Evolutionary conservation across 2,888 invertebrate species (phyloP), one percentile per base, ranked within the genome.

Genomic region (Agrochola circellaris): DNA sequence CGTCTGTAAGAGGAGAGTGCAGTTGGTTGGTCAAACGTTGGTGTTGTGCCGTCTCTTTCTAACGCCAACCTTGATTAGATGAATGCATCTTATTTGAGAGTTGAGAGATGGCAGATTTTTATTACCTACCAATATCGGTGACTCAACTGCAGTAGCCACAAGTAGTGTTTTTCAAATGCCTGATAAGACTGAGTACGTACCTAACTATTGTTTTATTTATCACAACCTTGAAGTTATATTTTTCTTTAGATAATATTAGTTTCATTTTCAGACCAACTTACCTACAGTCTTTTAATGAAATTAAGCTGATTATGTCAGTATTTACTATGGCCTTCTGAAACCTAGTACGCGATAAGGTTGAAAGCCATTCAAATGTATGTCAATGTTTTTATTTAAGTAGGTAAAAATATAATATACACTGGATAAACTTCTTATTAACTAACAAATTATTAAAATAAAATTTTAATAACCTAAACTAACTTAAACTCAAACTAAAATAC

Each of bases 31-130:
- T 58, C 67, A 70, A 80, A 75, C 45, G 17, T 76, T 78, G 65
- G 77, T 48, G 15, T 9, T 51, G 11, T 38, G 7, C n/a, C 2
- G 6, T 87, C 82, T 75, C 74, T 73, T 67, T 88, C 76, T 88
- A 69, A 73, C 71, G 61, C 71, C 62, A 72, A 88, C 64, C 51
- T 67, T 76, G 64, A 65, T 56, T 45, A 62, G 54, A 56, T 66
- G 79, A 62, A 61, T 65, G 64, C 71, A 61, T 62, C 17, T 66
- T 30, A 51, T 54, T 62, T 75, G 42, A 70, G 9, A 65, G 42
- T 62, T 75, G 42, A 70, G 9, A 65, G 42, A 45, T 66, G 23
- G 34, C 11, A 23, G 15, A 7, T 48, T 69, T 83, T 65, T 68
- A 38, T 30, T 17, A 73, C 54, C 26, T 26, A 11, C 34, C 45